Percentiles rank a stretch among this genome's conserved stretches.
Evolutionary conservation across 2,113 vertebrate species (phyloP).

Genomic region (Cricetomys ansorgei): DNA sequence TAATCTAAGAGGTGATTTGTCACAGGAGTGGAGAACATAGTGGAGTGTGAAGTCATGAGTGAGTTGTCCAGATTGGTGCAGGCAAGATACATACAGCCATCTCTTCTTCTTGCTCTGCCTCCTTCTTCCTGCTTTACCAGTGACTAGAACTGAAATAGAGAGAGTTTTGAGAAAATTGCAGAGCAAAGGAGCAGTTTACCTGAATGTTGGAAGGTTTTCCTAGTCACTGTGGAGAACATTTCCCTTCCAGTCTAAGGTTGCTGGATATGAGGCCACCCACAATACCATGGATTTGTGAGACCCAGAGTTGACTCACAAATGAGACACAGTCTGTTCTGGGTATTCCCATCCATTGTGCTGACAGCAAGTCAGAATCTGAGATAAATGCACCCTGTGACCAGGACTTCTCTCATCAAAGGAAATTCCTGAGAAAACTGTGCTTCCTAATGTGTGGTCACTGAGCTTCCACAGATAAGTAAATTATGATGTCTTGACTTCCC

Average conservation of each 20-base stretch:
- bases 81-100: not conserved
- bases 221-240: not conserved
- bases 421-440: not conserved
- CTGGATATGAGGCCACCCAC: not conserved
- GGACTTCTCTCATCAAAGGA: not conserved
- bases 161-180: not conserved
- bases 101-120: not conserved
- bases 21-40: not conserved
- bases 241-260: not conserved
- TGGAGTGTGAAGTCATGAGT: accelerated
- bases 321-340: not conserved
- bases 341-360: no score
- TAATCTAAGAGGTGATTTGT: not conserved
- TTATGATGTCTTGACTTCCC: not conserved
- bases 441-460: not conserved
- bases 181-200: not conserved
- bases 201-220: not conserved
- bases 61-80: not conserved
- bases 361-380: not conserved
- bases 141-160: not conserved
- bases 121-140: not conserved
- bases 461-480: not conserved
- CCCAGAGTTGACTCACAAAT: not conserved
- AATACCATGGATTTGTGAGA: not conserved
- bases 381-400: not conserved